phyloP scores from a whole-genome alignment of 2,888 invertebrate genomes.

The Parascotia fuliginaria region DNA sequence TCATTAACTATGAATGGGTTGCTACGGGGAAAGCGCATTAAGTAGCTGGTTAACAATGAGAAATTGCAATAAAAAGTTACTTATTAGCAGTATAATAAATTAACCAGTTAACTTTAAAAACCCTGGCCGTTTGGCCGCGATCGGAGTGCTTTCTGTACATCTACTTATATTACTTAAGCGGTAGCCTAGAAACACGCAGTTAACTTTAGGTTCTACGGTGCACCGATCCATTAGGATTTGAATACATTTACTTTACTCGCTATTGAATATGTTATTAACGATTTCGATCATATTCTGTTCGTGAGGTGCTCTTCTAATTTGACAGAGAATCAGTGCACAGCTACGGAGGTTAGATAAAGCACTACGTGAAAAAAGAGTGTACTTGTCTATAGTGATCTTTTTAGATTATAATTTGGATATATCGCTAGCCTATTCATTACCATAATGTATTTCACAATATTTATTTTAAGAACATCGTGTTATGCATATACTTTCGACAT shows the following conservation, averaged over 20 bases:
- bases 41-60: not conserved
- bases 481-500: slow-evolving; percentile 34
- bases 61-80: not conserved
- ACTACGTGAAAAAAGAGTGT: slow-evolving; percentile 62
- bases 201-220: slow-evolving; percentile 57
- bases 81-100: not conserved
- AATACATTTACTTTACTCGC: slow-evolving; percentile 39
- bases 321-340: slow-evolving; percentile 59
- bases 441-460: slow-evolving; percentile 30
- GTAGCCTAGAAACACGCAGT: slow-evolving; percentile 46
- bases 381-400: slow-evolving; percentile 28
- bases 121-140: not conserved
- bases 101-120: not conserved
- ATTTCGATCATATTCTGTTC: slow-evolving; percentile 33
- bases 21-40: not conserved
- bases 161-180: slow-evolving; percentile 42
- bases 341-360: slow-evolving; percentile 62
- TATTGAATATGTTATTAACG: slow-evolving; percentile 38
- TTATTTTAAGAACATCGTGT: slow-evolving; percentile 40
- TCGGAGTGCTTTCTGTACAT: slow-evolving; percentile 9
- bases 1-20: not conserved
- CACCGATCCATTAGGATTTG: slow-evolving; percentile 45
- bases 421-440: slow-evolving; percentile 52
- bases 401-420: slow-evolving; percentile 38
- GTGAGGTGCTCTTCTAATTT: slow-evolving; percentile 55